Evolutionary conservation across 2,888 invertebrate species (phyloP), one percentile per base, ranked within the genome.

Genomic region (Brenthis daphne): DNA sequence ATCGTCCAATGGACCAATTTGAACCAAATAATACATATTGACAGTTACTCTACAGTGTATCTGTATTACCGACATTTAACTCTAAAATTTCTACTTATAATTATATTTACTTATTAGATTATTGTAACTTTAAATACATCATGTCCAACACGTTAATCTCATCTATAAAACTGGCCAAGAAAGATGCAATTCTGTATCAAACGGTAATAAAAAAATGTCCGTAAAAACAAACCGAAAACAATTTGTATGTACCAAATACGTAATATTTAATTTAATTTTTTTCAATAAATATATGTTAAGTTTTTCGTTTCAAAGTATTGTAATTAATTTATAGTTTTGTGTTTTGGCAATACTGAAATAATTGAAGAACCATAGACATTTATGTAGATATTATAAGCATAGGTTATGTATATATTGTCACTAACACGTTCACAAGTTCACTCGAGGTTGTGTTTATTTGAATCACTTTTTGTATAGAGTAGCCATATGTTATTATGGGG

Each of bases 381-480:
- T 58, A 29, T 29, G 29, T 29, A 48, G 53, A 47, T 65, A 55
- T 48, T 58, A 55, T 60, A 67, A 61, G 67, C 48, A 37, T 67
- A 67, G 61, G 47, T 54, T 58, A 60, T 66, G 60, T 61, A 55
- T 60, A 54, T 48, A 57, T 47, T 58, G 57, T 60, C 43, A 50
- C 54, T 58, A 71, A 58, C 69, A 73, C 66, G 74, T 78, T 79
- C 79, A 77, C 80, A 82, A 80, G 88, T 89, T 89, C 87, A 90
- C 89, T 91, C 88, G 80, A 80, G 90, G 90, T 90, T 91, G 90
- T 90, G 90, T 89, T 77, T 72, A 57, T 58, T 73, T 60, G 48
- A 51, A 61, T 60, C 64, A 70, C 56, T 60, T 60, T 64, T 33
- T 48, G 29, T 64, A 50, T 56, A 51, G 29, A 55, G 24, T 51